Evolutionary conservation across 2,797 vertebrate species (phyloP).

Genomic region (Rhinoraja longicauda): DNA sequence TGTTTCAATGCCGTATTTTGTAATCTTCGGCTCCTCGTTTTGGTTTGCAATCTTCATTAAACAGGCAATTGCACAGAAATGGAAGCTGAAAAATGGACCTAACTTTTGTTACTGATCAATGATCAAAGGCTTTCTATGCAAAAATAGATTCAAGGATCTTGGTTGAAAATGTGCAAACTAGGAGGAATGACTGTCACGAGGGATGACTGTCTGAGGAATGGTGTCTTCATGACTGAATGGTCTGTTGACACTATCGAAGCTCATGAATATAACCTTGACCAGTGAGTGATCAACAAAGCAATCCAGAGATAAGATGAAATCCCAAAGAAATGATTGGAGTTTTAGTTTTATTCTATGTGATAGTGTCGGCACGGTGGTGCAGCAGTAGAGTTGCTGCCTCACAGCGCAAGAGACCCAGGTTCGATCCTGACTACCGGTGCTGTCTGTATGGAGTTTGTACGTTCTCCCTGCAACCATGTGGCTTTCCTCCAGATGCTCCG

Average conservation of each 20-base stretch:
- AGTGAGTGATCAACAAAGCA: background rate
- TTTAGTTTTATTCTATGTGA: background rate
- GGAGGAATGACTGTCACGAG: too few relatives aligned
- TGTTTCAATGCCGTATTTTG: too few relatives aligned
- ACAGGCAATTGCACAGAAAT: background rate
- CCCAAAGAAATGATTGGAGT: background rate
- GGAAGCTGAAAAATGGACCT: background rate
- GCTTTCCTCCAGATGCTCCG: too few relatives aligned
- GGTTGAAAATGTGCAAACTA: background rate
- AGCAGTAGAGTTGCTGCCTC: too few relatives aligned
- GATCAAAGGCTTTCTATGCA: background rate
- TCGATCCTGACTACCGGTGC: too few relatives aligned
- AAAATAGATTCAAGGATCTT: background rate
- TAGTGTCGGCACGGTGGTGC: background rate
- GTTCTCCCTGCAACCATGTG: too few relatives aligned
- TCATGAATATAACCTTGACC: background rate
- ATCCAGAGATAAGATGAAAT: background rate
- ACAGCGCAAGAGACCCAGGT: too few relatives aligned
- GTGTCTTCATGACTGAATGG: background rate
- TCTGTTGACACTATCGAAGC: background rate
- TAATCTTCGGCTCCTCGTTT: background rate
- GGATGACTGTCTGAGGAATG: too few relatives aligned
- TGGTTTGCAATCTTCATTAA: background rate
- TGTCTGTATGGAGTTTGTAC: too few relatives aligned
- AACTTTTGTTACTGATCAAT: background rate